Evolutionary conservation across 2,888 invertebrate species (phyloP).

Genomic region (Xanthia togata): DNA sequence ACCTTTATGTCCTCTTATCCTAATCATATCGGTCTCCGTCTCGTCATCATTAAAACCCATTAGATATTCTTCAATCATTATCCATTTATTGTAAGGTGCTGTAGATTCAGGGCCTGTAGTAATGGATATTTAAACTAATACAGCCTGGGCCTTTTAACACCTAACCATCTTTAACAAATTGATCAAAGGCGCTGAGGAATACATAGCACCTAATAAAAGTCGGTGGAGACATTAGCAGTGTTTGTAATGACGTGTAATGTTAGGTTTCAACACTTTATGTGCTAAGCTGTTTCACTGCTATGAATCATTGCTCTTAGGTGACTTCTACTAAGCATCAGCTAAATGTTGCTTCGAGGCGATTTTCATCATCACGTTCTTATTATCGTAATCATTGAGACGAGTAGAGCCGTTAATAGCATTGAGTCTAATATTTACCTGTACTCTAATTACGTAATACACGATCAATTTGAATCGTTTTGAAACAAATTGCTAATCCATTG

Average conservation of each 20-base stretch:
- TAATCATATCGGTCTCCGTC: background rate
- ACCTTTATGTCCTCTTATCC: background rate
- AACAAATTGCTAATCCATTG: too few species aligned
- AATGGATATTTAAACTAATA: conserved; percentile 39
- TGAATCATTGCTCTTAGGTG: conserved; percentile 9
- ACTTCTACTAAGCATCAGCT: background rate
- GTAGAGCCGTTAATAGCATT: background rate
- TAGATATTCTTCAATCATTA: background rate
- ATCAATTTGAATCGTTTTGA: too few species aligned
- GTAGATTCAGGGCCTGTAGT: conserved; percentile 23
- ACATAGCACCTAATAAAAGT: conserved; percentile 48
- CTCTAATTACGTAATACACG: too few species aligned
- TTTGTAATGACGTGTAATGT: background rate
- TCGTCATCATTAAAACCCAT: background rate
- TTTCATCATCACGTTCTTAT: background rate
- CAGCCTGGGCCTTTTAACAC: conserved; percentile 14
- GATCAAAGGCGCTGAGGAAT: conserved; percentile 22
- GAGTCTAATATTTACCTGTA: background rate
- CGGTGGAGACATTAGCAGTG: conserved; percentile 9
- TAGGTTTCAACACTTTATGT: background rate
- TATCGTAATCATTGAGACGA: background rate
- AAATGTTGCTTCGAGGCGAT: background rate
- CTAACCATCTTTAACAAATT: conserved; percentile 13
- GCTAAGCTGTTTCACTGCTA: background rate
- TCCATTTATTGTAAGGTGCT: background rate